Conservation (phyloP, 1,140 invertebrate genomes). For the Adelges cooleyi region DNA sequence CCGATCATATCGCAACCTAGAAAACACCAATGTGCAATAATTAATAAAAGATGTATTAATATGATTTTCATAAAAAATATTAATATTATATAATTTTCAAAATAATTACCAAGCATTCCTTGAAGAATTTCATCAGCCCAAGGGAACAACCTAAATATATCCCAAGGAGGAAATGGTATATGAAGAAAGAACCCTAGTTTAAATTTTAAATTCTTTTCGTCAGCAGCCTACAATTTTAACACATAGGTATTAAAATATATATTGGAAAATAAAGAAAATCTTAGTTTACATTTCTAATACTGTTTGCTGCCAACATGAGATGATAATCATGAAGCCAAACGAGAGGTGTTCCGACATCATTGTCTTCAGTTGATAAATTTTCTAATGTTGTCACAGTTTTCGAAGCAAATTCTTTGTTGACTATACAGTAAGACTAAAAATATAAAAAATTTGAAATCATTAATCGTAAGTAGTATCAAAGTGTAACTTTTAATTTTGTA, state of each 20-base stretch:
- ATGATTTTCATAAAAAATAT: background rate
- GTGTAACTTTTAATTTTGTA: background rate
- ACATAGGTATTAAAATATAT: background rate
- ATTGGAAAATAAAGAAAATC: background rate
- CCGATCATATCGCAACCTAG: conserved; percentile 80
- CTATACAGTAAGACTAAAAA: conserved; percentile 54
- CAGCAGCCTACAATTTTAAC: conserved; percentile 46
- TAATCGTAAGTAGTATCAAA: too few relatives aligned
- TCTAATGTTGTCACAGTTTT: conserved; percentile 61
- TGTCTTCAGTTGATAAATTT: conserved; percentile 40
- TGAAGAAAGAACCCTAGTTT: conserved; percentile 83
- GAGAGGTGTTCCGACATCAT: conserved; percentile 51
- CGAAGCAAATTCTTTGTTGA: conserved; percentile 72
- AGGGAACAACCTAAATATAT: conserved; percentile 76
- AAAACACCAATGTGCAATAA: conserved; percentile 31
- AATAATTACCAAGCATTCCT: conserved; percentile 58
- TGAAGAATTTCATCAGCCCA: conserved; percentile 83
- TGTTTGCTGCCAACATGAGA: conserved; percentile 76
- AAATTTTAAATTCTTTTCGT: conserved; percentile 63
- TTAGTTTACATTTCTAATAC: conserved; percentile 47
- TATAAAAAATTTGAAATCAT: conserved; percentile 14
- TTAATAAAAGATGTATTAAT: background rate
- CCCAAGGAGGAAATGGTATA: conserved; percentile 85
- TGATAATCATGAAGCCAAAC: conserved; percentile 90
- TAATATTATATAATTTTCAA: background rate